Percentiles rank a stretch among this genome's conserved stretches.
phyloP scores from a whole-genome alignment of 2,797 vertebrate genomes.

The Anisognathus igniventris region DNA sequence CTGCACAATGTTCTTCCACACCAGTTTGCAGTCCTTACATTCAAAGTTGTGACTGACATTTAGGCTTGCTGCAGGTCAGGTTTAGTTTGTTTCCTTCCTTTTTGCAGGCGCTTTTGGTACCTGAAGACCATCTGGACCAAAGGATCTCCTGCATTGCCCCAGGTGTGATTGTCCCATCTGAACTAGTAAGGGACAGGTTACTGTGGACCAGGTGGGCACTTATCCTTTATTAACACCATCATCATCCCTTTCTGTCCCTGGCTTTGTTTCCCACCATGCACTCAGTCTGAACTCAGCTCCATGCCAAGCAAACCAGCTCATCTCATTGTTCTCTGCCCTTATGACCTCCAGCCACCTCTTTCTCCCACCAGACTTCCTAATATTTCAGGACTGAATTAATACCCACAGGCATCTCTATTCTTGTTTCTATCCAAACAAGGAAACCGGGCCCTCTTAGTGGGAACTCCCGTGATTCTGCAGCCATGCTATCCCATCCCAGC shows the following conservation, averaged over 20 bases:
- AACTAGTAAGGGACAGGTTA: neutral
- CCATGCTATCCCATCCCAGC: neutral
- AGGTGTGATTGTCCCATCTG: neutral
- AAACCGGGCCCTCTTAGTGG: neutral
- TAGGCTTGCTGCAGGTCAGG: neutral
- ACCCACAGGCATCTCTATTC: neutral
- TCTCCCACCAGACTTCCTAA: neutral
- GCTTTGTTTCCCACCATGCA: neutral
- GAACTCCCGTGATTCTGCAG: neutral
- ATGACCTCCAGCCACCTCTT: neutral
- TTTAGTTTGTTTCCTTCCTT: neutral
- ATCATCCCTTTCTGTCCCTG: neutral
- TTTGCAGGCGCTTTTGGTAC: neutral
- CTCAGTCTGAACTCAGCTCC: neutral
- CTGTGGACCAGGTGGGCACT: neutral
- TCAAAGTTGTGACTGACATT: neutral
- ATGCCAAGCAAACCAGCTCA: neutral
- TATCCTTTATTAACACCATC: neutral
- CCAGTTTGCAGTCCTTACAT: neutral
- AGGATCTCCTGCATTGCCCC: neutral
- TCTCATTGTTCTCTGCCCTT: neutral
- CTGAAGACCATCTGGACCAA: neutral
- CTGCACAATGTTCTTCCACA: neutral
- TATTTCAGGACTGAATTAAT: neutral
- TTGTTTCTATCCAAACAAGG: neutral